Conservation (phyloP, 2,113 vertebrate genomes). For the Pedetes capensis region DNA sequence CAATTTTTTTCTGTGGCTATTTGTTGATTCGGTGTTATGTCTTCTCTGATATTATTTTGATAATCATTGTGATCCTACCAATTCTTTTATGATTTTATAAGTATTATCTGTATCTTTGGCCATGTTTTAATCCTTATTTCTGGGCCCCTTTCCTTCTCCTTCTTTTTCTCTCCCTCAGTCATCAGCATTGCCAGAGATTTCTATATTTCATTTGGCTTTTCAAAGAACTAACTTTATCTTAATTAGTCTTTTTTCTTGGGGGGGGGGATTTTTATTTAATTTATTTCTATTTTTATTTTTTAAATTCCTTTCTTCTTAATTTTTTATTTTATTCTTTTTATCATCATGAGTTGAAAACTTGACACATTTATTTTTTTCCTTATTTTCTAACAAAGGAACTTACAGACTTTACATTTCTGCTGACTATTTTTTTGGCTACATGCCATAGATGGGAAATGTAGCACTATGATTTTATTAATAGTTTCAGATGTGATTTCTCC, state of each 20-base stretch:
- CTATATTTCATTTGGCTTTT: background rate
- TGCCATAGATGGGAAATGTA: background rate
- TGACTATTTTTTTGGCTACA: background rate
- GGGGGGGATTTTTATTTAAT: background rate
- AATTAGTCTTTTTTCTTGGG: background rate
- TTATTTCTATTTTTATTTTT: background rate
- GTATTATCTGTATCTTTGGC: background rate
- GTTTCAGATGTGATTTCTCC: slow-evolving; percentile 15
- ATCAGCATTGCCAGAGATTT: background rate
- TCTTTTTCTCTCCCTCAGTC: background rate
- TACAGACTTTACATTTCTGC: background rate
- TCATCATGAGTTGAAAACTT: background rate
- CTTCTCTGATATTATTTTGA: background rate
- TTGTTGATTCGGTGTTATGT: background rate
- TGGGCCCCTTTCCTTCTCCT: background rate
- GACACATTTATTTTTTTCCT: background rate
- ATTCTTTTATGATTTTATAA: background rate
- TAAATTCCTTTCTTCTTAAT: background rate
- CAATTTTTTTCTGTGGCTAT: background rate
- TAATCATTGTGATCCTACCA: background rate
- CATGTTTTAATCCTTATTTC: background rate
- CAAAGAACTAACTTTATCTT: slow-evolving; percentile 3
- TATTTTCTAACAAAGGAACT: background rate
- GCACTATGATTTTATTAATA: background rate
- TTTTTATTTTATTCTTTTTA: background rate